These are phyloP conservation scores for Apodemia zela DNA, from an alignment of 2,888 invertebrate species.

Conservation along the genomic window DNA sequence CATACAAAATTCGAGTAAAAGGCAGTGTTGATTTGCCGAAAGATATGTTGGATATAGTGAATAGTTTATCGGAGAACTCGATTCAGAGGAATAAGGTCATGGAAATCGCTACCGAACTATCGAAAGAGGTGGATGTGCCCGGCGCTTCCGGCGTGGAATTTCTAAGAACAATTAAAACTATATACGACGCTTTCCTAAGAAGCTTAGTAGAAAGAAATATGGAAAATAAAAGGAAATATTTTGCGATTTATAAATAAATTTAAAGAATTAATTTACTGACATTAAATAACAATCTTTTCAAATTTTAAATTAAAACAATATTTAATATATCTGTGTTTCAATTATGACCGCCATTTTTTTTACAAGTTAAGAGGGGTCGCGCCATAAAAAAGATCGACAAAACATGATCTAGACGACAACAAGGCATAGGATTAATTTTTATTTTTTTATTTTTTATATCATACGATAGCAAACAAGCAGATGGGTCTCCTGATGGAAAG, in stretches of 20 bases:
- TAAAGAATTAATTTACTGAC: not conserved
- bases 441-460: no score
- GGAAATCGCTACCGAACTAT: not conserved
- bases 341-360: no score
- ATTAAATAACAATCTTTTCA: not conserved
- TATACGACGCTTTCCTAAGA: not conserved
- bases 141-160: not conserved
- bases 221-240: not conserved
- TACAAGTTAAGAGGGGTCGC: no score
- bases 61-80: not conserved
- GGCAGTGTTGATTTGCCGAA: not conserved
- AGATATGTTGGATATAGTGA: not conserved
- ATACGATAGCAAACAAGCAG: no score
- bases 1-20: slow-evolving; percentile 1
- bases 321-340: no score
- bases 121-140: not conserved
- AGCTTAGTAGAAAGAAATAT: not conserved
- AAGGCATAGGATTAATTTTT: no score
- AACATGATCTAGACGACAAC: no score
- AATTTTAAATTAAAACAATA: no score
- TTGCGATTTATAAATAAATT: not conserved
- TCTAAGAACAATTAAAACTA: not conserved
- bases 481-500: no score
- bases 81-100: not conserved
- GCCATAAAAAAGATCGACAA: no score